Evolutionary conservation across 2,888 invertebrate species (phyloP).

Genomic region (Fissipunctia ypsillon): DNA sequence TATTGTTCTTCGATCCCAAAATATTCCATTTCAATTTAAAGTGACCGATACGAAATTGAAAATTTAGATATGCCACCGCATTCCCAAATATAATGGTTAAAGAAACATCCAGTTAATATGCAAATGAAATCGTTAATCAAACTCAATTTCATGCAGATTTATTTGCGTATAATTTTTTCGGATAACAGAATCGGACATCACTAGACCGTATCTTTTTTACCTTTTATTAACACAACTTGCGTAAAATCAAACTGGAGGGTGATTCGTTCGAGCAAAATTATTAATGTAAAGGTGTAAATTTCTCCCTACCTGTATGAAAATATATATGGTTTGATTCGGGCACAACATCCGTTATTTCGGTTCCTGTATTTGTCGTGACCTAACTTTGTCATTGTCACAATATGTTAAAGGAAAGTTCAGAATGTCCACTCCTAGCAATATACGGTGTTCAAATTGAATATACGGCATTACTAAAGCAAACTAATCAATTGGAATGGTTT

Average conservation of each 20-base stretch:
- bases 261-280: constrained; percentile 71
- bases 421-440: neutral
- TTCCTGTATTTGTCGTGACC: constrained; percentile 51
- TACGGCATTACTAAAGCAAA: neutral
- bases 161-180: constrained; percentile 46
- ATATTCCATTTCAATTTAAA: constrained; percentile 37
- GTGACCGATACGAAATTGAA: constrained; percentile 33
- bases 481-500: neutral
- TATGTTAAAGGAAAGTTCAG: constrained; percentile 10
- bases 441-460: neutral
- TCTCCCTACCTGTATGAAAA: constrained; percentile 51
- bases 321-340: constrained; percentile 64
- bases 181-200: constrained; percentile 55
- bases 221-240: constrained; percentile 70
- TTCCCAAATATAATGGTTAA: constrained; percentile 41
- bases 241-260: constrained; percentile 71
- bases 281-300: constrained; percentile 69
- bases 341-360: constrained; percentile 58
- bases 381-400: constrained; percentile 46
- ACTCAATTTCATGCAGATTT: constrained; percentile 44
- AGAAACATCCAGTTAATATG: constrained; percentile 60
- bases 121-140: constrained; percentile 60
- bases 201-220: constrained; percentile 67
- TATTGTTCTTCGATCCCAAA: constrained; percentile 12
- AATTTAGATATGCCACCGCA: constrained; percentile 26